Evolutionary conservation across 2,797 vertebrate genomes (phyloP).

Genomic region (Gephyroberyx darwinii): DNA sequence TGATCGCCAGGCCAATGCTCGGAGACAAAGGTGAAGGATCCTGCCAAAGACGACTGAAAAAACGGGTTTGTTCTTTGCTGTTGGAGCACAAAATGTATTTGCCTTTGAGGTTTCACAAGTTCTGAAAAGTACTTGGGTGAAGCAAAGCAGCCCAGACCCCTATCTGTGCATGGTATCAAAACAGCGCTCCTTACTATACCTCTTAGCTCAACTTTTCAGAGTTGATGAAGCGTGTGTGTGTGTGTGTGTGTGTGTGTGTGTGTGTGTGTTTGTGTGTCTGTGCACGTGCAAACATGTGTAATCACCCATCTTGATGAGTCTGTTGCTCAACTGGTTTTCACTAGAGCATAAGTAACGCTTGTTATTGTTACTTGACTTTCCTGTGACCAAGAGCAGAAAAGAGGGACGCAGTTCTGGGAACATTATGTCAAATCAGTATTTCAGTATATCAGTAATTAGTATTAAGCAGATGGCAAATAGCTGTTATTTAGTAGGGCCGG

Average conservation of each 20-base stretch:
- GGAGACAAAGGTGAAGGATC: slow-evolving; percentile 55
- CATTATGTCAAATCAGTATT: slow-evolving; percentile 21
- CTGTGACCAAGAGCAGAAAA: slow-evolving; percentile 27
- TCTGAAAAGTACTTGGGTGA: slow-evolving; percentile 45
- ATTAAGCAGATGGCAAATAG: slow-evolving; percentile 2
- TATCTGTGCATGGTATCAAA: slow-evolving; percentile 44
- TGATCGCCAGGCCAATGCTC: slow-evolving; percentile 46
- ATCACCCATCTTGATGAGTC: slow-evolving; percentile 17
- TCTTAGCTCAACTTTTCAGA: slow-evolving; percentile 42
- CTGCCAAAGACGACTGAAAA: slow-evolving; percentile 74
- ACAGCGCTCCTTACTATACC: slow-evolving; percentile 35
- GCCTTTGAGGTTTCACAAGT: slow-evolving; percentile 45
- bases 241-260: slow-evolving; percentile 8
- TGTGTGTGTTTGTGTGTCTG: slow-evolving; percentile 20
- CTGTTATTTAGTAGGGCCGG: slow-evolving; percentile 1
- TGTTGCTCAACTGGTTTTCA: slow-evolving; percentile 20
- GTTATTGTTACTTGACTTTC: slow-evolving; percentile 48
- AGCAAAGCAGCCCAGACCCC: slow-evolving; percentile 23
- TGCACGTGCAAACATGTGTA: slow-evolving; percentile 37
- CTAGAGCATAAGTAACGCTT: slow-evolving; percentile 29
- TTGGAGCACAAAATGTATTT: slow-evolving; percentile 35
- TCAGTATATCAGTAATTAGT: too few species aligned
- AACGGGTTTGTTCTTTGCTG: slow-evolving; percentile 67
- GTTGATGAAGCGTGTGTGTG: slow-evolving; percentile 35
- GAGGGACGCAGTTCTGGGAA: slow-evolving; percentile 8